phyloP scores from a whole-genome alignment of 2,113 vertebrate genomes.

The Shinisaurus crocodilurus region DNA sequence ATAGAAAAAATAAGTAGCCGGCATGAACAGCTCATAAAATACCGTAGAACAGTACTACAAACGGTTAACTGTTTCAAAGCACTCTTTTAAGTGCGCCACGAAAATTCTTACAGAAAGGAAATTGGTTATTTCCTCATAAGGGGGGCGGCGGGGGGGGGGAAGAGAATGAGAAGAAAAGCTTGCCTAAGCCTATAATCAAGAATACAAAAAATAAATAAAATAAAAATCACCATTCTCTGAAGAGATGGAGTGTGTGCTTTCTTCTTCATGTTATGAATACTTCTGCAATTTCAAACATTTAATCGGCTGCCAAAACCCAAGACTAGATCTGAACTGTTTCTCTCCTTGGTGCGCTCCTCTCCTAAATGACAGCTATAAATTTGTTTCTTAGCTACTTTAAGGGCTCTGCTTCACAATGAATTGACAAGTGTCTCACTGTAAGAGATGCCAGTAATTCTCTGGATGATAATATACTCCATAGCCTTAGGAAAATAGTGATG shows the following conservation, averaged over 20 bases:
- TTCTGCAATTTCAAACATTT: slow-evolving; percentile 41
- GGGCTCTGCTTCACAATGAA: slow-evolving; percentile 47
- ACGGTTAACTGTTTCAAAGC: slow-evolving; percentile 39
- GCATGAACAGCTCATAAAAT: slow-evolving; percentile 44
- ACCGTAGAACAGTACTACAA: slow-evolving; percentile 25
- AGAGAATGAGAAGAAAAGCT: slow-evolving; percentile 31
- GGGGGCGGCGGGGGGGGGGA: neutral
- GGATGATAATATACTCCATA: slow-evolving; percentile 34
- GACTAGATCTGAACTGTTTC: slow-evolving; percentile 38
- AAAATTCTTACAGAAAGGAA: slow-evolving; percentile 37
- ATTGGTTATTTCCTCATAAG: slow-evolving; percentile 41
- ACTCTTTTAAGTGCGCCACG: neutral
- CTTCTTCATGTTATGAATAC: slow-evolving; percentile 43
- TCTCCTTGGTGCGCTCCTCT: slow-evolving; percentile 42
- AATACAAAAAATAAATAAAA: slow-evolving; percentile 59
- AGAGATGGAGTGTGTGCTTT: slow-evolving; percentile 33
- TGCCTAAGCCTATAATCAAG: slow-evolving; percentile 50
- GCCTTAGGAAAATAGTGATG: neutral
- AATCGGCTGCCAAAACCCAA: slow-evolving; percentile 63
- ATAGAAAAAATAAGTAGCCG: slow-evolving; percentile 53
- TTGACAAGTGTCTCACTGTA: slow-evolving; percentile 24
- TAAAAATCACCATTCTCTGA: slow-evolving; percentile 29
- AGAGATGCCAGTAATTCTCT: slow-evolving; percentile 37
- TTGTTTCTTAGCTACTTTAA: slow-evolving; percentile 49
- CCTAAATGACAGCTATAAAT: slow-evolving; percentile 62